Base-by-base conservation (phyloP, 2,113 vertebrate species). In the Vanacampus margaritifer region DNA sequence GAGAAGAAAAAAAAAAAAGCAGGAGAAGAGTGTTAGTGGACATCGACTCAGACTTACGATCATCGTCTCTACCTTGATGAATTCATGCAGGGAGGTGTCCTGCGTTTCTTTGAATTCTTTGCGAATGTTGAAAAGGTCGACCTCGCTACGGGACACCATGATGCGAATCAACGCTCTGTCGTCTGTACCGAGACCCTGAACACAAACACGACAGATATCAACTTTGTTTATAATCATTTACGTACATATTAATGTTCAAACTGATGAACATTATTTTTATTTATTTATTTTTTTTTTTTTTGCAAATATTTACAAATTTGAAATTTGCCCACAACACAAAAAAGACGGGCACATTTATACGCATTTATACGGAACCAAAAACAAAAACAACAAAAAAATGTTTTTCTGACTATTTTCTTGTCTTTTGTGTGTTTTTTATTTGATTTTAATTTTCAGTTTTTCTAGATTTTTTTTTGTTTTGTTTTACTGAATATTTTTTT, bases 91-190 rank as follows among this genome's bases (percentile, higher is more conserved):
- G 0, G 95, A 95, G 61, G 80, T 91, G 54, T 98, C 97, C 0
- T 96, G 95, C 1, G 94, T 91, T 57, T 96, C 94, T 69, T 98
- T 88, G 86, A 97, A 98, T 77, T 98, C 96, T 70, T 91, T 90
- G 12, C 96, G 93, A 86, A 98, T 92, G 84, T 97, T 98, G 72
- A 96, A 80, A 60, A 99, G 91, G 87, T 99, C 97, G 0, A 91
- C 87, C 85, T 98, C 97, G 0, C 93, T 94, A 39, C 97, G 93
- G 71, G 97, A 98, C 62, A 98, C 89, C 93, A 99, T 95, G 86
- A 98, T 94, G 63, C 97, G 91, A 78, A 94, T 97, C 66, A 99
- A 91, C 0, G 94, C 96, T 80, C 93, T 92, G 86, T 99, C 96
- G 0, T 98, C 97, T 0, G 97, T 99, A 54, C 97, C 97, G 0